Percentiles rank a stretch among this genome's conserved stretches.
phyloP scores from a whole-genome alignment of 2,888 invertebrate genomes.

The Adelognathus sp. region DNA sequence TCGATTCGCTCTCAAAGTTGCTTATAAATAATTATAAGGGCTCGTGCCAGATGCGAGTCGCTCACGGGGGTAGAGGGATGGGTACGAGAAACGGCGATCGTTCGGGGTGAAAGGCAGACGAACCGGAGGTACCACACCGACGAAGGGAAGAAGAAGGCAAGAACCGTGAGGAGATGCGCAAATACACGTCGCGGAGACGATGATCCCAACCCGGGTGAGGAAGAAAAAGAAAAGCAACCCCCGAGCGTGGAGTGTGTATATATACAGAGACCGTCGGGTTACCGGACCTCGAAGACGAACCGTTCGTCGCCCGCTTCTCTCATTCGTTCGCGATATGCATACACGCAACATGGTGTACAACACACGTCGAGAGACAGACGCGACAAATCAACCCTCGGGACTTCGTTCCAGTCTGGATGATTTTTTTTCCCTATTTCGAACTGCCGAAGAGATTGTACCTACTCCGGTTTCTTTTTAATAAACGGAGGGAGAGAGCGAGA shows the following conservation, averaged over 20 bases:
- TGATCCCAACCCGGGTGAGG: constrained; percentile 1
- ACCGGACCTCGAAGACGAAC: constrained; percentile 22
- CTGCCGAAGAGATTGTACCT: constrained; percentile 20
- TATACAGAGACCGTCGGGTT: constrained; percentile 9
- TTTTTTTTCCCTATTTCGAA: not conserved
- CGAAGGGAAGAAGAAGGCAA: constrained; percentile 29
- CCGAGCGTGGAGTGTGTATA: not conserved
- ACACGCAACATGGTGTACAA: not conserved
- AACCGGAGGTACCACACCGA: no score
- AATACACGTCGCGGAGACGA: not conserved
- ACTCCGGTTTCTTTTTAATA: constrained; percentile 62
- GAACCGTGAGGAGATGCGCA: not conserved
- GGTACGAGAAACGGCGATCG: constrained; percentile 55
- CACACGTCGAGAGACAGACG: constrained; percentile 4
- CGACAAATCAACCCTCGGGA: constrained; percentile 46
- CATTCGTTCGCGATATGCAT: not conserved
- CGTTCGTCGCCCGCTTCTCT: not conserved
- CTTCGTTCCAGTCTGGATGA: constrained; percentile 44
- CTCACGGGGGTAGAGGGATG: constrained; percentile 55
- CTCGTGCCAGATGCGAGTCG: constrained; percentile 65
- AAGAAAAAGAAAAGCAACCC: constrained; percentile 19
- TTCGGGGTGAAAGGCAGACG: constrained; percentile 19
- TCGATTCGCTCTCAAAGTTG: constrained; percentile 54
- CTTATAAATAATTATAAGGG: constrained; percentile 66
- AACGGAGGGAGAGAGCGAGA: constrained; percentile 41